Evolutionary conservation across 2,113 vertebrate genomes (phyloP), one percentile per base, ranked within the genome.

Genomic region (Hepsetus odoe): DNA sequence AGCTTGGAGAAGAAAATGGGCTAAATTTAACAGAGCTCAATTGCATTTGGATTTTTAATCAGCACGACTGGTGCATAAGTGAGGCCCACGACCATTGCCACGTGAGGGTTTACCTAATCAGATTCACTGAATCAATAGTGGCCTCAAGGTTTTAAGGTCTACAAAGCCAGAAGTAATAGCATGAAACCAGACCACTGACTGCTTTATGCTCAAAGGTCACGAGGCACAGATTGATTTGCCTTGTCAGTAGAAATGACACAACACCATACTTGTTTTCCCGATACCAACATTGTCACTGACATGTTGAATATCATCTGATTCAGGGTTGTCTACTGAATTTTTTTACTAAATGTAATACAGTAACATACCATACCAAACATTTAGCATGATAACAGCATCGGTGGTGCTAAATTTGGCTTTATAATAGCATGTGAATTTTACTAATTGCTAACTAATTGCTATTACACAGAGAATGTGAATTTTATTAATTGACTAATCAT

Each of bases 21-120:
- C 20, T 22, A 55, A 55, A 24, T 55, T 22, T 55, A 55, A 55
- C 51, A 2, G 51, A 8, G 11, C 51, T 55, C 1, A 56, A 46
- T 6, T 68, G n/a, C 13, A n/a, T 65, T 20, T 53, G 22, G 49
- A 46, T 12, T n/a, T 44, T 77, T 22, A 76, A 67, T 68, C 22
- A 28, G 62, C 46, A 67, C 18, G 0, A 24, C 64, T 56, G 30
- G 33, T 44, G 74, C 58, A 69, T 69, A 33, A 35, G 16, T 51
- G 42, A 30, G 70, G 30, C 16, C 18, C 0, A 26, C 26, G 22
- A 11, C 16, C 33, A 28, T 59, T 28, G 49, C 24, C 35, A 44
- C 18, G 40, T 35, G 40, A 59, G 13, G 14, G 24, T 67, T 56
- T 53, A 28, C 30, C n/a, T 18, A 26, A 49, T 58, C 33, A 68